phyloP scores from a whole-genome alignment of 2,113 vertebrate species.

The Mustela nigripes region DNA sequence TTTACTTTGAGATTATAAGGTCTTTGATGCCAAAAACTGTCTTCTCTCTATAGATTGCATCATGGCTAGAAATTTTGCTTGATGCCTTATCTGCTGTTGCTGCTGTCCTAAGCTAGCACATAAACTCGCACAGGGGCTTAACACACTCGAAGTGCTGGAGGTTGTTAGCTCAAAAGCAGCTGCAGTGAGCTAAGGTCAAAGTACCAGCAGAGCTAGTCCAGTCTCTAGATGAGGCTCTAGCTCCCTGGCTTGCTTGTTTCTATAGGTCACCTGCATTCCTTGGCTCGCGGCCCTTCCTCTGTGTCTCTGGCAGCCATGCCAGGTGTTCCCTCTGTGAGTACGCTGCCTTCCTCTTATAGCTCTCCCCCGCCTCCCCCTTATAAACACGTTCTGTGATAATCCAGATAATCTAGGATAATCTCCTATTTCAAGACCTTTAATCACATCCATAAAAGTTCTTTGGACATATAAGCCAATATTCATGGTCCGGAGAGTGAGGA shows the following conservation, averaged over 20 bases:
- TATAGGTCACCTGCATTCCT: not conserved
- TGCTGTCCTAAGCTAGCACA: not conserved
- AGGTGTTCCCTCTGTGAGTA: not conserved
- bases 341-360: no score
- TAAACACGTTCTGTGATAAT: not conserved
- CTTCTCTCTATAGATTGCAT: not conserved
- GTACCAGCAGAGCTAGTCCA: not conserved
- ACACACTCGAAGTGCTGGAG: not conserved
- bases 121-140: not conserved
- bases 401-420: not conserved
- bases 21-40: not conserved
- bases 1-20: not conserved
- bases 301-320: not conserved
- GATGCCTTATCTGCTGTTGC: not conserved
- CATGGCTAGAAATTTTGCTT: not conserved
- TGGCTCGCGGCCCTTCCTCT: not conserved
- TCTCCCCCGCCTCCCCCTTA: not conserved
- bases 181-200: not conserved
- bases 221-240: not conserved
- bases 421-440: not conserved
- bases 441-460: not conserved
- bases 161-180: not conserved
- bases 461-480: not conserved
- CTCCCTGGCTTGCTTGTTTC: not conserved
- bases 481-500: not conserved